Percentiles rank a stretch among this genome's conserved stretches.
Evolutionary conservation across 1,140 invertebrate species (phyloP).

Genomic region (Leptinotarsa lineolata): DNA sequence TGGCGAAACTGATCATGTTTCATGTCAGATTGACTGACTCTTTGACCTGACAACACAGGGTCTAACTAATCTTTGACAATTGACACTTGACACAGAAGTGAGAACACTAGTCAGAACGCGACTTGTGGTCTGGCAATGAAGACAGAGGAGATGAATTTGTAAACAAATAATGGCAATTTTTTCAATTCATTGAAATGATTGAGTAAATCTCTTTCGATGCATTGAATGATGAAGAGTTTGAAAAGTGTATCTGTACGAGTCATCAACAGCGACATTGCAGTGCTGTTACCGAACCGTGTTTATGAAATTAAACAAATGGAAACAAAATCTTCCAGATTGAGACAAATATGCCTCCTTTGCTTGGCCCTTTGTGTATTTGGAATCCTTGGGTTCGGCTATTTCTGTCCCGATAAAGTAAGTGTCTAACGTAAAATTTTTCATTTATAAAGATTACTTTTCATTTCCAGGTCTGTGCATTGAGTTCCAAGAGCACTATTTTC

Average conservation of each 20-base stretch:
- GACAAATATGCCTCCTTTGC: conserved; percentile 77
- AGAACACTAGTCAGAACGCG: too few species aligned
- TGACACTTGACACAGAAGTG: too few species aligned
- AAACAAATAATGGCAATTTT: conserved; percentile 19
- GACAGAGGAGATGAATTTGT: not conserved
- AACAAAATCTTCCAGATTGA: conserved; percentile 69
- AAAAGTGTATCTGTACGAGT: conserved; percentile 78
- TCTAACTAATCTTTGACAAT: too few species aligned
- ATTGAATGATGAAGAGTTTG: conserved; percentile 57
- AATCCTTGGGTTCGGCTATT: conserved; percentile 85
- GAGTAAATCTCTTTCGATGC: conserved; percentile 30
- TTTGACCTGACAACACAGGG: too few species aligned
- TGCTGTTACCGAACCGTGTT: conserved; percentile 68
- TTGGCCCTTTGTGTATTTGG: conserved; percentile 77
- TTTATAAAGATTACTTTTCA: conserved; percentile 11
- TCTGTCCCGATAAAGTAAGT: conserved; percentile 80
- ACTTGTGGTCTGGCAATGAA: too few species aligned
- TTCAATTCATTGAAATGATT: not conserved
- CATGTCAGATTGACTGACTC: too few species aligned
- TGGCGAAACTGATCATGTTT: too few species aligned
- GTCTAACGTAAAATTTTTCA: conserved; percentile 24
- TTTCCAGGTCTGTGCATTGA: conserved; percentile 69
- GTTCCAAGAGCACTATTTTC: conserved; percentile 60
- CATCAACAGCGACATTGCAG: conserved; percentile 72
- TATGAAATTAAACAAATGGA: conserved; percentile 80